Evolutionary conservation across 2,113 vertebrate genomes (phyloP).

Genomic region (Jaculus jaculus): DNA sequence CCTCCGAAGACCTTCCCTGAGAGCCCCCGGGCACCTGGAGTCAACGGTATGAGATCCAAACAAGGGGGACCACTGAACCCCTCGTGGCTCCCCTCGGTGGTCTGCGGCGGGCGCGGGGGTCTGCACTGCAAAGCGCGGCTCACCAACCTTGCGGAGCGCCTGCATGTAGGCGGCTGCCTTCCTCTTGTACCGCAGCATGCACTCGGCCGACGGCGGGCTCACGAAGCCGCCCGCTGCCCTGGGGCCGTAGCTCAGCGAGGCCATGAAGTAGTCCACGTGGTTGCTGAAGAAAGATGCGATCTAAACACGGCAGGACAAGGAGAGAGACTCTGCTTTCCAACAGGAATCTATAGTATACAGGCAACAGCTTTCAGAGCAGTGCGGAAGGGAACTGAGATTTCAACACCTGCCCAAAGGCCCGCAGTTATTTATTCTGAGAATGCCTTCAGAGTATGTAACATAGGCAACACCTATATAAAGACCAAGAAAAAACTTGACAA

Average conservation of each 20-base stretch:
- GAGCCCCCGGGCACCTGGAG: background rate
- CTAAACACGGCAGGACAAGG: slow-evolving; percentile 82
- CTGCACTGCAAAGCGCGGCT: too few species aligned
- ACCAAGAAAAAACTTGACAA: background rate
- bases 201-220: slow-evolving; percentile 92
- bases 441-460: background rate
- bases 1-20: background rate
- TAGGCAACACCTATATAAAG: background rate
- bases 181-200: slow-evolving; percentile 95
- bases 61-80: background rate
- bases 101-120: too few species aligned
- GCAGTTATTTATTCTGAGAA: slow-evolving; percentile 23
- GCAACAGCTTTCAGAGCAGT: slow-evolving; percentile 14
- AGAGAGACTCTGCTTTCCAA: slow-evolving; percentile 47
- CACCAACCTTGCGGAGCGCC: slow-evolving; percentile 91
- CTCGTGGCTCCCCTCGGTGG: too few species aligned
- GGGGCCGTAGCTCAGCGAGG: slow-evolving; percentile 90
- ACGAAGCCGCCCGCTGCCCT: slow-evolving; percentile 86
- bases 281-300: slow-evolving; percentile 97
- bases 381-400: background rate
- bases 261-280: slow-evolving; percentile 94
- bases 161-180: slow-evolving; percentile 91
- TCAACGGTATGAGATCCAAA: background rate
- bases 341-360: background rate
- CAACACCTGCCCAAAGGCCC: slow-evolving; percentile 21